Evolutionary conservation across 2,888 invertebrate genomes (phyloP), one percentile per base, ranked within the genome.

Genomic region (Ochlodes sylvanus): DNA sequence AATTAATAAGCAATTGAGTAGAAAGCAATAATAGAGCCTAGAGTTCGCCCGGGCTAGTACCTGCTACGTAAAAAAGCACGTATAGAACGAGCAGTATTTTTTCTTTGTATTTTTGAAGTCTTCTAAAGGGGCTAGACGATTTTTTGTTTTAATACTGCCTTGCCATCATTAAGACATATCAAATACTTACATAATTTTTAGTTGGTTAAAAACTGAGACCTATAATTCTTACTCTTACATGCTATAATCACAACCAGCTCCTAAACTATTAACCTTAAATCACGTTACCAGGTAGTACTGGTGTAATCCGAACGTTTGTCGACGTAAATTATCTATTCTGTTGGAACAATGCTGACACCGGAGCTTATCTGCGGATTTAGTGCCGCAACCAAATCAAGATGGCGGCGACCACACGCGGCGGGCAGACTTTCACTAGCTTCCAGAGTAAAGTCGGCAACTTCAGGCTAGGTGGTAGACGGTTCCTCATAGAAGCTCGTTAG

Each of bases 261-360:
- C 50, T 32, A 38, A 9, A 12, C 61, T 62, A 38, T 4, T 17
- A n/a, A 50, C 50, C 34, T 47, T 61, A 61, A 47, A 63, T 63
- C 41, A 63, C 21, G 21, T 12, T 52, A 54, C 57, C 7, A 21
- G 34, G 57, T 60, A 66, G 42, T 67, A 67, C 34, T 44, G 7
- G 1, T 60, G 66, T 67, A 67, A 61, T 67, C 60, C 60, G 66
- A 61, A 54, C 66, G 66, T 67, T 67, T 67, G 66, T 67, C 60
- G 66, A 67, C 60, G 47, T 42, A 66, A 72, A 74, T 74, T 75
- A 75, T 73, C 73, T 72, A 75, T 73, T 75, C 74, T 69, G 73
- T 70, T 64, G 69, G 68, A 68, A 71, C 63, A 70, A 58, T 67
- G 70, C 71, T 61, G 66, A 67, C 66, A 67, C 52, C 60, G 60